These are phyloP conservation scores for Pocota personata DNA, from an alignment of 2,888 invertebrate genomes.

Conservation along the genomic window DNA sequence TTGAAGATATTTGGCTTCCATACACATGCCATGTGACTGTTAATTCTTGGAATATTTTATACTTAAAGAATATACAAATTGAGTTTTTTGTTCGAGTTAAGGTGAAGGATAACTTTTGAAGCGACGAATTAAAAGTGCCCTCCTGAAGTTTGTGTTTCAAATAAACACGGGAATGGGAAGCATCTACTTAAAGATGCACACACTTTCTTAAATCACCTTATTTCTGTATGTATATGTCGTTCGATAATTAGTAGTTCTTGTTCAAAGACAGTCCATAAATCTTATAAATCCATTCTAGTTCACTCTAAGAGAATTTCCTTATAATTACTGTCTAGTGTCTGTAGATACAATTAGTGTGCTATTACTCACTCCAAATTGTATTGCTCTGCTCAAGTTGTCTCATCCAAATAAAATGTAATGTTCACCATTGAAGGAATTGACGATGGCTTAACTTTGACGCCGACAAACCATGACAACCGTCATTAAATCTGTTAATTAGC, in stretches of 20 bases:
- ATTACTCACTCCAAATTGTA: not conserved
- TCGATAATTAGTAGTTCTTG: too few species aligned
- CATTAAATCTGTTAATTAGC: conserved; percentile 15
- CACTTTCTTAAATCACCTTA: not conserved
- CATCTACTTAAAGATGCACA: too few species aligned
- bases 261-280: too few species aligned
- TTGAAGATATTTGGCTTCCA: not conserved
- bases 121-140: not conserved
- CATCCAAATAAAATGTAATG: not conserved
- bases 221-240: too few species aligned
- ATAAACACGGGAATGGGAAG: not conserved
- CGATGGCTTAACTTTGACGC: not conserved
- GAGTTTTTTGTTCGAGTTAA: too few species aligned
- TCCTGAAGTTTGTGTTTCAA: not conserved
- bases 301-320: not conserved
- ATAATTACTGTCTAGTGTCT: not conserved
- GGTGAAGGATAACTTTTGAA: not conserved
- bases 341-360: not conserved
- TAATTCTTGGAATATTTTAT: not conserved
- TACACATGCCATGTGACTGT: not conserved
- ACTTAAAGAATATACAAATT: not conserved
- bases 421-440: not conserved
- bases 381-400: not conserved
- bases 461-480: not conserved
- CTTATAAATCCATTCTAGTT: too few species aligned